Conservation (phyloP, 2,888 invertebrate species). For the Erebia ligea region DNA sequence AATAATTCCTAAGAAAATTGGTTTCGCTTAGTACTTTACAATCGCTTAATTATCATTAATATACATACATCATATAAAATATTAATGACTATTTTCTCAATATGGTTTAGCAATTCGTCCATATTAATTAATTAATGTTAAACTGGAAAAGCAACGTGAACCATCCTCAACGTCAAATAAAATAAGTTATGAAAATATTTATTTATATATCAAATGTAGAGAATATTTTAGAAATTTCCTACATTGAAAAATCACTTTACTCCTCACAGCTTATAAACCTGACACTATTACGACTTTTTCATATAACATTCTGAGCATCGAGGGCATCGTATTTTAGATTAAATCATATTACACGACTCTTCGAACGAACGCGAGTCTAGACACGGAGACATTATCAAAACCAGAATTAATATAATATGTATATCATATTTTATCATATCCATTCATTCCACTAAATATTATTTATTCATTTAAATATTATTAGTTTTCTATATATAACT, state of each 20-base stretch:
- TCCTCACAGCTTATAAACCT: constrained; percentile 4
- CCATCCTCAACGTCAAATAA: neutral
- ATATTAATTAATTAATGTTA: too few relatives aligned
- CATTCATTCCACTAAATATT: neutral
- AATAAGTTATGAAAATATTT: neutral
- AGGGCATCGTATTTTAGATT: constrained; percentile 29
- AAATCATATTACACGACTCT: constrained; percentile 33
- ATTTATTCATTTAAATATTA: neutral
- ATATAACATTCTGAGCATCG: constrained; percentile 2
- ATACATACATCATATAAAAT: too few relatives aligned
- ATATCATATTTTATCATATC: neutral
- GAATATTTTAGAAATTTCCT: neutral
- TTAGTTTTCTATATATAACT: neutral
- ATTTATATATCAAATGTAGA: neutral
- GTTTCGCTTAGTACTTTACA: too few relatives aligned
- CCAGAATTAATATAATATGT: constrained; percentile 17
- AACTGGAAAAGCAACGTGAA: too few relatives aligned
- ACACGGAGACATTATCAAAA: constrained; percentile 35
- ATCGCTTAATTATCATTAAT: too few relatives aligned
- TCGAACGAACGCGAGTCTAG: constrained; percentile 13
- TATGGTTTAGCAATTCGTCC: too few relatives aligned
- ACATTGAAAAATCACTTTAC: neutral
- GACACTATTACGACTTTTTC: neutral
- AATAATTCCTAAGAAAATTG: neutral
- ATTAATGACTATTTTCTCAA: too few relatives aligned